Conservation (phyloP, 1,140 invertebrate species). For the Metopolophium dirhodum region DNA sequence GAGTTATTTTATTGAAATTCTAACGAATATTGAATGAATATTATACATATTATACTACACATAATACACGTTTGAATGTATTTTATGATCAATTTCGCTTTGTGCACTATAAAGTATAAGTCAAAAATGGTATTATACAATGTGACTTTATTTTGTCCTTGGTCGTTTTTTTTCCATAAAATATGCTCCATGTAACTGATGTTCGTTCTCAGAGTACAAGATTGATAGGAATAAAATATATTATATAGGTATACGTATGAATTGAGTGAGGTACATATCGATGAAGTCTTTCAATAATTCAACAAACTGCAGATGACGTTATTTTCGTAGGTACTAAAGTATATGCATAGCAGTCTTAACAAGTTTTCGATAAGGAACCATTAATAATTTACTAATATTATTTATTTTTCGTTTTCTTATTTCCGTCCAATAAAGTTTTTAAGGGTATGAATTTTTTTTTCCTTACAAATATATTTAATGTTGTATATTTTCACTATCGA, state of each 20-base stretch:
- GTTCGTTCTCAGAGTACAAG: too few relatives aligned
- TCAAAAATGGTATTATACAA: neutral
- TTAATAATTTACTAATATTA: neutral
- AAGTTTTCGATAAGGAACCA: neutral
- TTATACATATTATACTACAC: too few relatives aligned
- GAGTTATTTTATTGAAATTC: neutral
- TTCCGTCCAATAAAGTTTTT: neutral
- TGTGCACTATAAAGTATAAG: neutral
- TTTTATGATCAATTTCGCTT: neutral
- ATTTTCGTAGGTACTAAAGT: neutral
- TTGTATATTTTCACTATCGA: neutral
- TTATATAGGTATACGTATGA: neutral
- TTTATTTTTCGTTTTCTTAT: neutral
- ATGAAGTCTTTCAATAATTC: neutral
- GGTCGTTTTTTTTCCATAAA: too few relatives aligned
- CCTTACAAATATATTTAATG: neutral
- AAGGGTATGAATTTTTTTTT: neutral
- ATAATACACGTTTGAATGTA: neutral
- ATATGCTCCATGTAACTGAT: too few relatives aligned
- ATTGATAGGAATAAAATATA: too few relatives aligned
- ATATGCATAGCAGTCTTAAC: neutral
- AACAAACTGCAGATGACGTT: neutral
- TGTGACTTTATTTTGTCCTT: too few relatives aligned
- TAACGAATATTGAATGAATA: neutral
- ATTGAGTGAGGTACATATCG: neutral